A percentile compares a stretch with the other conserved stretches of the same genome.
Conservation (phyloP, 2,797 vertebrate genomes). For the Gadopsis marmoratus region DNA sequence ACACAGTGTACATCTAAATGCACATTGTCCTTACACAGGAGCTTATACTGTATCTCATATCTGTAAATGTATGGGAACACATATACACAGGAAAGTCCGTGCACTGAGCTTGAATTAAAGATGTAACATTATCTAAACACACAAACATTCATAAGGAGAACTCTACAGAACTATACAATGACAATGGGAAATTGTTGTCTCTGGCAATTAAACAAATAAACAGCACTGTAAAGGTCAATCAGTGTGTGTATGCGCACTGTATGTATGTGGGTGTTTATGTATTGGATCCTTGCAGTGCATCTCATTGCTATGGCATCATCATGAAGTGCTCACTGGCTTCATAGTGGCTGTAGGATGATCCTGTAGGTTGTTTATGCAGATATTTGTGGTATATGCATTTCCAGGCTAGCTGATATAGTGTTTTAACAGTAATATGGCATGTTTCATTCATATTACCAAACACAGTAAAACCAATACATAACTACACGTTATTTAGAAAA, state of each 20-base stretch:
- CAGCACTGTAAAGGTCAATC: slow-evolving; percentile 21
- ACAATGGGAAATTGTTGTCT: not conserved
- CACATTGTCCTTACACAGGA: not conserved
- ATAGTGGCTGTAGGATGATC: not conserved
- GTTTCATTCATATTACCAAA: not conserved
- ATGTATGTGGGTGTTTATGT: not conserved
- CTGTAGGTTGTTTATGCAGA: not conserved
- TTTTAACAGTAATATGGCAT: not conserved
- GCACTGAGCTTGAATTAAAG: not conserved
- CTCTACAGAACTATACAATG: not conserved
- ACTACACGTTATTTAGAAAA: not conserved
- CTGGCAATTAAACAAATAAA: not conserved
- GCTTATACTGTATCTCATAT: not conserved
- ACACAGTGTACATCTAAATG: not conserved
- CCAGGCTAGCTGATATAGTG: too few species aligned
- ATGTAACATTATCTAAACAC: not conserved
- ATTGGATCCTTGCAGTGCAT: not conserved
- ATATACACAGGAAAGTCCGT: not conserved
- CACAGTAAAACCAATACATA: too few species aligned
- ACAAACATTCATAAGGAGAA: not conserved
- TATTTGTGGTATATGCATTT: not conserved
- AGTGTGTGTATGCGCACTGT: not conserved
- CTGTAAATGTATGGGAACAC: not conserved
- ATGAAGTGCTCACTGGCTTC: not conserved
- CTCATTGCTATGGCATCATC: not conserved